Conservation (phyloP, 2,113 vertebrate genomes). For the Emydocephalus ijimae region DNA sequence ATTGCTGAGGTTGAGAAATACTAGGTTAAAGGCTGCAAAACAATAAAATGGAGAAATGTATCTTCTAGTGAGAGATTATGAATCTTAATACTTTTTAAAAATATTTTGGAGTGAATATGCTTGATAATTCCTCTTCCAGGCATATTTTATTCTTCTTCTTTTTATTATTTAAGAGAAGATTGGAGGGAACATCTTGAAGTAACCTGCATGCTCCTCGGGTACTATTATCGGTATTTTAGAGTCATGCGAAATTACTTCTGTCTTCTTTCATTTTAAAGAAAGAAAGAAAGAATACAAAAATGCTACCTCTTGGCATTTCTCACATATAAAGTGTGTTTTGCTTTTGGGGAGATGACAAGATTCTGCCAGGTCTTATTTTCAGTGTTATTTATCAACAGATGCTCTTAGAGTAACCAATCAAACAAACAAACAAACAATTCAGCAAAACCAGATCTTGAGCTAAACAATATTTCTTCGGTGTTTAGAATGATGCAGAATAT, state of each 20-base stretch:
- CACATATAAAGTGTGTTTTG: background rate
- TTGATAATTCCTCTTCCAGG: background rate
- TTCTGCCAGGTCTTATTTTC: slow-evolving; percentile 21
- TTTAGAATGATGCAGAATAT: slow-evolving; percentile 21
- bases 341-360: background rate
- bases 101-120: background rate
- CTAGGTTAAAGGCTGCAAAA: background rate
- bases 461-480: slow-evolving; percentile 10
- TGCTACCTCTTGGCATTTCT: background rate
- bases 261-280: background rate
- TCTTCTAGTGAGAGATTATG: background rate
- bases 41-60: background rate
- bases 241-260: background rate
- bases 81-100: background rate
- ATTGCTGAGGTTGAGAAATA: too few species aligned
- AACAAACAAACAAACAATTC: background rate
- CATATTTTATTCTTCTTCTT: background rate
- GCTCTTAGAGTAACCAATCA: slow-evolving; percentile 7
- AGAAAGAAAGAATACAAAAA: background rate
- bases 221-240: background rate
- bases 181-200: background rate
- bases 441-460: background rate
- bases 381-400: background rate
- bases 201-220: background rate
- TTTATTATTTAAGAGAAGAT: background rate